Conservation (phyloP, 1,140 invertebrate genomes). For the Drosophila punjabiensis region DNA sequence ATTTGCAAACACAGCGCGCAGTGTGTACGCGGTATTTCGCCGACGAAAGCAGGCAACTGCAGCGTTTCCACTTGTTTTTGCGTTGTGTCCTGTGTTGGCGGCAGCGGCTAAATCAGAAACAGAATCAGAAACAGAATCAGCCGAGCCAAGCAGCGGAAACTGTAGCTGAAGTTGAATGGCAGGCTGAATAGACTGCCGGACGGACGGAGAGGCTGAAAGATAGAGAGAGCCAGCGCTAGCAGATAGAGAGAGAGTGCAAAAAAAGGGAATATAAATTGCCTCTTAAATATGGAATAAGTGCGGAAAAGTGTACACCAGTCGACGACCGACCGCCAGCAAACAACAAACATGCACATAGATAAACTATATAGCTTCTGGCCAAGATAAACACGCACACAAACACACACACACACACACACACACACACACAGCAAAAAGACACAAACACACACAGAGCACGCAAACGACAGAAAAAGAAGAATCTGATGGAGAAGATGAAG, state of each 20-base stretch:
- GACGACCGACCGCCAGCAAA: conserved; percentile 59
- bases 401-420: conserved; percentile 29
- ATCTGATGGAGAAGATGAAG: conserved; percentile 51
- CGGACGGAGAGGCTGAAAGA: conserved; percentile 17
- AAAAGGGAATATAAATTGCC: conserved; percentile 85
- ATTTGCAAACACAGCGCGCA: background rate
- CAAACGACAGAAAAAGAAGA: conserved; percentile 29
- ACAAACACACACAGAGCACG: conserved; percentile 16
- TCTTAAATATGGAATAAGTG: conserved; percentile 85
- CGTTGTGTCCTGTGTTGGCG: conserved; percentile 29
- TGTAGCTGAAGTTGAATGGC: conserved; percentile 65
- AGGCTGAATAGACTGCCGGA: conserved; percentile 46
- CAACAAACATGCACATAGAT: conserved; percentile 79
- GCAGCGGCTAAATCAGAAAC: conserved; percentile 57
- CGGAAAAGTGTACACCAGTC: conserved; percentile 68
- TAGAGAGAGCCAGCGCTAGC: conserved; percentile 5
- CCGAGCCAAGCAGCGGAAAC: conserved; percentile 43
- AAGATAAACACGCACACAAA: conserved; percentile 70
- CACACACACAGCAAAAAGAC: conserved; percentile 11
- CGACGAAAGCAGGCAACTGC: background rate
- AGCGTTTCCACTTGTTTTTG: conserved; percentile 12
- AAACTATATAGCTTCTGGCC: conserved; percentile 78
- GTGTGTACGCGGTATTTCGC: conserved; percentile 2
- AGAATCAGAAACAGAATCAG: conserved; percentile 55
- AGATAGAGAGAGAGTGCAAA: conserved; percentile 51